These are phyloP conservation scores for Sitta carolinensis DNA, from an alignment of 2,797 vertebrate species.

Conservation along the genomic window DNA sequence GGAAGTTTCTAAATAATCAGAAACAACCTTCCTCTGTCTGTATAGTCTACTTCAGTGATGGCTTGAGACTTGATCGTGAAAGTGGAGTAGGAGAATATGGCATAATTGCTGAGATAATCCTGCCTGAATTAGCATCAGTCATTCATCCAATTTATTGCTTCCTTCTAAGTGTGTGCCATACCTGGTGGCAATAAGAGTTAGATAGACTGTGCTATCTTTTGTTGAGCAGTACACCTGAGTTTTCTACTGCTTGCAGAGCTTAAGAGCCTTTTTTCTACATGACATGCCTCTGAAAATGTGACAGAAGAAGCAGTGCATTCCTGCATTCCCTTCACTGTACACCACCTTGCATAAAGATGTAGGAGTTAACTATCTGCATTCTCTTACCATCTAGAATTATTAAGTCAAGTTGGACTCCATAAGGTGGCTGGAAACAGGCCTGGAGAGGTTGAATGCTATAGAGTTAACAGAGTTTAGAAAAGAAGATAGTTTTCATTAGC, in stretches of 20 bases:
- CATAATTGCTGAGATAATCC: not conserved
- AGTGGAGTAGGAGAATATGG: not conserved
- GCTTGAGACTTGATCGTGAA: not conserved
- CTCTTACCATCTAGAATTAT: not conserved
- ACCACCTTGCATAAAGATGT: not conserved
- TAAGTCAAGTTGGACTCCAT: not conserved
- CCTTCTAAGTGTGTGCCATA: not conserved
- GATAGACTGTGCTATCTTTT: not conserved
- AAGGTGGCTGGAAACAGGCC: not conserved
- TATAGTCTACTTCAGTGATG: not conserved
- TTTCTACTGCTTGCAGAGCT: not conserved
- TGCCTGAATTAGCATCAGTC: not conserved
- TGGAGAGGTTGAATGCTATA: not conserved
- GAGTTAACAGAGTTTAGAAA: not conserved
- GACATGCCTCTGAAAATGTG: not conserved
- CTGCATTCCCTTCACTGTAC: not conserved
- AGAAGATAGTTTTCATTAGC: not conserved
- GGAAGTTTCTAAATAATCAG: not conserved
- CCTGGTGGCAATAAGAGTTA: not conserved
- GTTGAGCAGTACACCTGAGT: not conserved
- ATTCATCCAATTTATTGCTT: not conserved
- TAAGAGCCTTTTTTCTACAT: not conserved
- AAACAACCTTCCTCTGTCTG: not conserved
- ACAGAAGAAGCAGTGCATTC: not conserved
- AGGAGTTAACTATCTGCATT: not conserved